Evolutionary conservation across 2,113 vertebrate genomes (phyloP).

Genomic region (Gila orcuttii): DNA sequence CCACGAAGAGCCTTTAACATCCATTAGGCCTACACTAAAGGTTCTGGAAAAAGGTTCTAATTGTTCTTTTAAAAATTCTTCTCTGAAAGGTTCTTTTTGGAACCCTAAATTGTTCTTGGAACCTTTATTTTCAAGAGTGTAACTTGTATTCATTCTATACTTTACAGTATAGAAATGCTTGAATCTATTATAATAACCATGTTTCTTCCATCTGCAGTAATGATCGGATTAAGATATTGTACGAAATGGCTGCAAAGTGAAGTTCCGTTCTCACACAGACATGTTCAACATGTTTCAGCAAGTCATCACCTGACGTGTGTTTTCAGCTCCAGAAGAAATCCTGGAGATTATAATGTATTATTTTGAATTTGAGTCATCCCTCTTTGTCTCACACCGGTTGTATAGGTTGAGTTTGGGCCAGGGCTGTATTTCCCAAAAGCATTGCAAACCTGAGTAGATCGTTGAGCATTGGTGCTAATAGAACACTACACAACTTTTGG

Average conservation of each 20-base stretch:
- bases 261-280: neutral
- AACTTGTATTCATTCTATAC: neutral
- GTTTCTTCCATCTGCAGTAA: neutral
- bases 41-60: no score
- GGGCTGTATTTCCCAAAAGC: neutral
- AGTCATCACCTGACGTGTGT: neutral
- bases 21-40: no score
- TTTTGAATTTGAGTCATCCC: neutral
- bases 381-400: neutral
- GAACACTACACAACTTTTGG: no score
- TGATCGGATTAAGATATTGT: neutral
- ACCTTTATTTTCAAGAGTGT: no score
- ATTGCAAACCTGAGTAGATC: neutral
- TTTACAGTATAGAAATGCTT: neutral
- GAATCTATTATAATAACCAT: neutral
- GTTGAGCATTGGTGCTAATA: neutral
- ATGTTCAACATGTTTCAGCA: constrained; percentile 3
- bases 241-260: neutral
- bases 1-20: no score
- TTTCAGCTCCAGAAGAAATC: neutral
- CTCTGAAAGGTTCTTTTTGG: no score
- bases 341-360: neutral
- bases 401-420: no score
- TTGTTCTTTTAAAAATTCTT: no score
- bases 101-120: no score